Conservation (phyloP, 2,113 vertebrate genomes). For the Ginglymostoma cirratum region DNA sequence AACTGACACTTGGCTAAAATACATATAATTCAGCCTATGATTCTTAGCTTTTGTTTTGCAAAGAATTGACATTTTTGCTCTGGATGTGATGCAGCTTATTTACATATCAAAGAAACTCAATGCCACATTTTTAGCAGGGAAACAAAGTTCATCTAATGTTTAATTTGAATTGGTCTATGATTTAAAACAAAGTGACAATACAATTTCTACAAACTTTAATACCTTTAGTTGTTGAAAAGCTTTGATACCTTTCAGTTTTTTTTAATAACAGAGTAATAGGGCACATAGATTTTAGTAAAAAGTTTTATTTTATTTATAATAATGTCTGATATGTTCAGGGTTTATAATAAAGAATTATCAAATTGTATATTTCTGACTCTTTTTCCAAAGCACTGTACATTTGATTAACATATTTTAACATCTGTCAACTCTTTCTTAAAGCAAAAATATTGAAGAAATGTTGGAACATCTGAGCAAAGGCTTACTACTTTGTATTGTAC, state of each 20-base stretch:
- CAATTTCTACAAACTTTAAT: slow-evolving; percentile 5
- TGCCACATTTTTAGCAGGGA: background rate
- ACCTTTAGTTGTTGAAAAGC: background rate
- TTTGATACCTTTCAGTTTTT: background rate
- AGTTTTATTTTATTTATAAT: background rate
- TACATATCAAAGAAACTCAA: background rate
- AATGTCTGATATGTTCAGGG: background rate
- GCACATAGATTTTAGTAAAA: background rate
- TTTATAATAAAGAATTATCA: background rate
- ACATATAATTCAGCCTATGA: too few relatives aligned
- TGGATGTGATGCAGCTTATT: background rate
- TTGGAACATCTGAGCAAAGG: background rate
- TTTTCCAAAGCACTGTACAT: background rate
- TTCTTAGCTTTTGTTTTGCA: background rate
- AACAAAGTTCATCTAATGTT: background rate
- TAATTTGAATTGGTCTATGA: background rate
- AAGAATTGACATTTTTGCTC: background rate
- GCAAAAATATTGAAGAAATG: background rate
- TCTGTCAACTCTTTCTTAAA: background rate
- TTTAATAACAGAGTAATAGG: slow-evolving; percentile 19
- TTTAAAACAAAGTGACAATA: background rate
- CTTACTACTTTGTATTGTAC: background rate
- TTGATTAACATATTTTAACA: background rate
- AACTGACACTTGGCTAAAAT: too few relatives aligned
- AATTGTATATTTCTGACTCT: background rate